phyloP scores from a whole-genome alignment of 2,113 vertebrate species.

The Blennius ocellaris region DNA sequence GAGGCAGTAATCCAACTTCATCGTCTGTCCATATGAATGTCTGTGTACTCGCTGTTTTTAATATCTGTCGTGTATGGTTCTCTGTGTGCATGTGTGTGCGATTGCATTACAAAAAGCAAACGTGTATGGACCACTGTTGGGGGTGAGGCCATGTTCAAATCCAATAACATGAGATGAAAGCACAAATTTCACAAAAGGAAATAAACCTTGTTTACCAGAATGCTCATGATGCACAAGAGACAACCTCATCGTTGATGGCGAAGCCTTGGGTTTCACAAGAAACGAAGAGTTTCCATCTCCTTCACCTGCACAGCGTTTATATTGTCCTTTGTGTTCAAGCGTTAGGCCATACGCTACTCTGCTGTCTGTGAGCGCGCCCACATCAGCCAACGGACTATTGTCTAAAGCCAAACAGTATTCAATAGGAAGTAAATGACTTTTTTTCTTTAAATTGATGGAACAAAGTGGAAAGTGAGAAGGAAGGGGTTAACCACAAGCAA shows the following conservation, averaged over 20 bases:
- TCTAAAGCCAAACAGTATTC: neutral
- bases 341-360: neutral
- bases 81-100: too few relatives aligned
- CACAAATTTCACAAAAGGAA: conserved; percentile 26
- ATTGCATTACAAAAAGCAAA: too few relatives aligned
- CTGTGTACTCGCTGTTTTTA: too few relatives aligned
- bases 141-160: conserved; percentile 21
- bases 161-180: neutral
- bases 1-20: too few relatives aligned
- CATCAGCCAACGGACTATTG: conserved; percentile 1
- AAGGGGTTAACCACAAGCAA: neutral
- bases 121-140: neutral
- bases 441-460: neutral
- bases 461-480: neutral
- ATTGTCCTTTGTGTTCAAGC: conserved; percentile 23
- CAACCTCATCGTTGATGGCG: neutral
- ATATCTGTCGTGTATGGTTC: too few relatives aligned
- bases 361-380: conserved; percentile 11
- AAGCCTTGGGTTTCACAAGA: conserved; percentile 35
- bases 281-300: conserved; percentile 17
- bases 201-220: conserved; percentile 2
- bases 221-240: neutral
- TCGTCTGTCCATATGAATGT: too few relatives aligned
- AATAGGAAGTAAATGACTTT: neutral
- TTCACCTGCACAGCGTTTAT: conserved; percentile 22